These are phyloP conservation scores for Leuctra nigra DNA, from an alignment of 2,888 invertebrate genomes.

Conservation along the genomic window DNA sequence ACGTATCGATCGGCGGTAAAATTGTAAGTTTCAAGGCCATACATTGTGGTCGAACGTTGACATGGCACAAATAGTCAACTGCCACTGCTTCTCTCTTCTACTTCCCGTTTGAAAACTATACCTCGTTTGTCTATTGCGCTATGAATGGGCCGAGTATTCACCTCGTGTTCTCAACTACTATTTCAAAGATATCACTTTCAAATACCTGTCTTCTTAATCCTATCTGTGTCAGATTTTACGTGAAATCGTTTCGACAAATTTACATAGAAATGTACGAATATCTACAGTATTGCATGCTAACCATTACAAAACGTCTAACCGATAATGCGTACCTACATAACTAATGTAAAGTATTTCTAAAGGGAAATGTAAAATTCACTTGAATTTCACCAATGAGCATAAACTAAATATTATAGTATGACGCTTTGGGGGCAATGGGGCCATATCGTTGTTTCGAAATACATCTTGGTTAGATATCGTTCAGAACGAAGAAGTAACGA, in stretches of 20 bases:
- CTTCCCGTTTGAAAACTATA: background rate
- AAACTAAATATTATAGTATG: background rate
- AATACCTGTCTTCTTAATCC: constrained; percentile 10
- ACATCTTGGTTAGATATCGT: no score
- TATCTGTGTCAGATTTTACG: constrained; percentile 2
- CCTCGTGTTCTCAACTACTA: background rate
- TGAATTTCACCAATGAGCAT: no score
- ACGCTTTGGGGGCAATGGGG: background rate
- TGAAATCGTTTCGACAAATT: background rate
- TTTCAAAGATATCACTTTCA: background rate
- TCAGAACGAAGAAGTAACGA: no score
- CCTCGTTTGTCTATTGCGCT: background rate
- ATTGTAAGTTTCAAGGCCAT: background rate
- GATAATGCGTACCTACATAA: background rate
- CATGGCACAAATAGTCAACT: background rate
- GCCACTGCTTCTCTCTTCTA: constrained; percentile 1
- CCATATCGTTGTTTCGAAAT: background rate
- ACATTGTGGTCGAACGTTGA: background rate
- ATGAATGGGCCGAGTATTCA: background rate
- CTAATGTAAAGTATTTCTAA: background rate
- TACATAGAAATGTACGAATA: background rate
- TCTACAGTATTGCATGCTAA: constrained; percentile 1
- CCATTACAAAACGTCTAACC: background rate
- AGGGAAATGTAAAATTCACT: background rate
- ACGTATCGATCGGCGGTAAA: constrained; percentile 4